Evolutionary conservation across 2,888 invertebrate genomes (phyloP), one percentile per base, ranked within the genome.

Genomic region (Alcis repandata): DNA sequence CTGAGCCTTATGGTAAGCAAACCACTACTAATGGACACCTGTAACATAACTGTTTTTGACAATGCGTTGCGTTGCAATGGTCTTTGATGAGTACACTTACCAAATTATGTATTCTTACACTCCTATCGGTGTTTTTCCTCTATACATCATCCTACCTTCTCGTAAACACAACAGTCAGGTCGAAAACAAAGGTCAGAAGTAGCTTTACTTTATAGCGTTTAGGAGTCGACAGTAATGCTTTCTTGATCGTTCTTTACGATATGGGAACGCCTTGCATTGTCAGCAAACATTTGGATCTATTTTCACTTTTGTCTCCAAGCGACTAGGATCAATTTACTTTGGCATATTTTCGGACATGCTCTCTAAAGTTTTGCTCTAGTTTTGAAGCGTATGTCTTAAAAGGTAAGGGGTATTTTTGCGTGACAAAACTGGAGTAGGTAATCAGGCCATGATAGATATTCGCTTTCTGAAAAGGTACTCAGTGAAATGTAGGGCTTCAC

Each of bases 161-260:
- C 7, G 19, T 38, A 20, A 38, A 53, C 52, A 52, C 36, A 38
- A 6, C 6, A 27, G 6, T 27, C 2, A 17, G 36, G 36, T 10
- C 33, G 40, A 46, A 49, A 48, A 59, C 68, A 69, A 68, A 72
- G 69, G 71, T 71, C 72, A 69, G 41, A 67, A 69, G 64, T 70
- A 63, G 70, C 64, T 27, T 68, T 54, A 51, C 57, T 43, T 22
- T 63, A 62, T 72, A 56, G 51, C 68, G 65, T 67, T 65, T 64
- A 71, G 53, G 33, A 61, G 70, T 60, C 65, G 82, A 79, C 80
- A 75, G 66, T 78, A 77, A 83, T 75, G 76, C 60, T 72, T 69
- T 72, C 79, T 81, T 78, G 73, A 83, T 80, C 73, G 75, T 79
- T 77, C 78, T 83, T 83, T 83, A 83, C 78, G 80, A 67, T 70